Base-by-base conservation (phyloP, 1,140 invertebrate species). In the Gryon sp. region DNA sequence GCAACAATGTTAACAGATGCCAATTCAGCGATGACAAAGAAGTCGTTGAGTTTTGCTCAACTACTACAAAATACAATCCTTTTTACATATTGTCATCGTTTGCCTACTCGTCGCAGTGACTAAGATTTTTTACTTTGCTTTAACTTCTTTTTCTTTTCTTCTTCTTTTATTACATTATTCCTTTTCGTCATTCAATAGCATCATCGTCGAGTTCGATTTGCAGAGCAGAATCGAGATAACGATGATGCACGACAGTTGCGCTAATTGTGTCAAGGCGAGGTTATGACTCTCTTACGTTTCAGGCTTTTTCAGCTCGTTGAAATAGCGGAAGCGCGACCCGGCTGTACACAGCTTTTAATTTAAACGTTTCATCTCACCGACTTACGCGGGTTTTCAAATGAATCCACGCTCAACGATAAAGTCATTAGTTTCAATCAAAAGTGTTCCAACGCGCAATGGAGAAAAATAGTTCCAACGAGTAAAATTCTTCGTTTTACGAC, bases 261-360 rank as follows among this genome's bases (percentile, higher is more conserved):
- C 50, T 76, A 80, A 83, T 68, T 76, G 66, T 81, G 78, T 77
- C 74, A 79, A 80, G 78, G 72, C 72, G 72, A 78, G 45, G 57
- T 76, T 50, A 66, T 36, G 28, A n/a, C n/a, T n/a, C 34, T 70
- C 40, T 55, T 45, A 15, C 30, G 28, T 28, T 52, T 63, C 62
- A 48, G 32, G 32, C 14, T 32, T 77, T 78, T n/a, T n/a, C 70
- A 46, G 68, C 11, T 72, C 63, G 52, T 20, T 63, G 11, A 12
- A 76, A 50, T 26, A 50, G 46, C 76, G 78, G 78, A 82, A 82
- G 57, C 55, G 30, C 55, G 57, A 76, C 70, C 65, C 55, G 36
- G 15, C 5, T 40, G 43, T 59, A 53, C 48, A 38, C 14, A 32
- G n/a, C 40, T 20, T 60, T 34, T 36, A 20, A 43, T 18, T 45